A percentile compares a stretch with the other conserved stretches of the same genome.
Conservation (phyloP, 2,888 invertebrate genomes). For the Tetranychus truncatus region DNA sequence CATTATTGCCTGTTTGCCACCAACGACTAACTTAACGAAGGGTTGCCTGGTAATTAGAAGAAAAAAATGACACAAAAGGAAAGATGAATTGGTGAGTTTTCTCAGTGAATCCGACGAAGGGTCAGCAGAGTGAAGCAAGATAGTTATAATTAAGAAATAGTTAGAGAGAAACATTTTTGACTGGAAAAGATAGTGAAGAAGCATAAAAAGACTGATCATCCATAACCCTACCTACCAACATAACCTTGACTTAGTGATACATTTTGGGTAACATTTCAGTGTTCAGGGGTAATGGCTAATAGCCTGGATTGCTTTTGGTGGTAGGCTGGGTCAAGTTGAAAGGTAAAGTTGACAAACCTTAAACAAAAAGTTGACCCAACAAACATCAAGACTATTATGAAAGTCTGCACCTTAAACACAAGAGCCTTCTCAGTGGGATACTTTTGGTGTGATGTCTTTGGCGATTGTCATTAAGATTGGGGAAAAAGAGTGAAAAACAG, state of each 20-base stretch:
- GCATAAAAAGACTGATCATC: not conserved
- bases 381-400: not conserved
- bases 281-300: not conserved
- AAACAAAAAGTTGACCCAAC: not conserved
- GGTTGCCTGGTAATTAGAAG: not conserved
- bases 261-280: not conserved
- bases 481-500: not conserved
- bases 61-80: not conserved
- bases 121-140: not conserved
- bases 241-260: not conserved
- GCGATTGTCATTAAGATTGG: not conserved
- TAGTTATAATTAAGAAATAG: not conserved
- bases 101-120: not conserved
- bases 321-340: not conserved
- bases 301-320: not conserved
- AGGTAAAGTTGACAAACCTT: not conserved
- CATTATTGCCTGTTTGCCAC: not conserved
- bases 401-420: not conserved
- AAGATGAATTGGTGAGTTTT: not conserved
- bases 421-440: not conserved
- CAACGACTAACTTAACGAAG: too few relatives aligned
- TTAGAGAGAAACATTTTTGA: not conserved
- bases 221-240: not conserved
- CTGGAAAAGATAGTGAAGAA: not conserved
- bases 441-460: not conserved